These are phyloP conservation scores for Tuberolachnus salignus DNA, from an alignment of 2,888 invertebrate genomes.

Conservation along the genomic window DNA sequence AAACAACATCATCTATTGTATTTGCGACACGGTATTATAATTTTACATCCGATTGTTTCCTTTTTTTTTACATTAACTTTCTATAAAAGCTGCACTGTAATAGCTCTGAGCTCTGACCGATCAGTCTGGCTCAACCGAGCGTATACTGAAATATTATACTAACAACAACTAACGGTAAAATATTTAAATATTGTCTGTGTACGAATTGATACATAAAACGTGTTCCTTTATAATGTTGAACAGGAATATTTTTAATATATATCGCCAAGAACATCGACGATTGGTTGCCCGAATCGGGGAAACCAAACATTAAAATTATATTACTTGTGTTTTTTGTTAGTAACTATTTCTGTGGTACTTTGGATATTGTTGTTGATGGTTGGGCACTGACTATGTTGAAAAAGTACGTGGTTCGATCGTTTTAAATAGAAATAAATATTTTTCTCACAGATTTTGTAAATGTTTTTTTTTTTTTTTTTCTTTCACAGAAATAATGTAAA, in stretches of 20 bases:
- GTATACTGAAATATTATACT: too few relatives aligned
- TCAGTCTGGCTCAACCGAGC: too few relatives aligned
- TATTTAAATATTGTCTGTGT: too few relatives aligned
- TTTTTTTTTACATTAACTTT: too few relatives aligned
- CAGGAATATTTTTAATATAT: slow-evolving; percentile 72
- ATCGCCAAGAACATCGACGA: slow-evolving; percentile 76
- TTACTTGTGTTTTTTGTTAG: slow-evolving; percentile 86
- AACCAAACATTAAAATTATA: slow-evolving; percentile 64
- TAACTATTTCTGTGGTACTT: slow-evolving; percentile 97
- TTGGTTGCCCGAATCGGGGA: slow-evolving; percentile 70
- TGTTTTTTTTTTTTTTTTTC: slow-evolving; percentile 61
- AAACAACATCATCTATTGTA: too few relatives aligned
- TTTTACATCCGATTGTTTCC: too few relatives aligned
- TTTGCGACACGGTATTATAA: too few relatives aligned
- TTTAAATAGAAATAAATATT: neutral
- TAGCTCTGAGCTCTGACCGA: too few relatives aligned
- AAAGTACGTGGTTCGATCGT: slow-evolving; percentile 66
- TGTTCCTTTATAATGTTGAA: neutral
- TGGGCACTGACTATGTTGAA: slow-evolving; percentile 99
- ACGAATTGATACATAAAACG: too few relatives aligned
- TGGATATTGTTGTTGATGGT: slow-evolving; percentile 99
- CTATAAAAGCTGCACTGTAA: too few relatives aligned
- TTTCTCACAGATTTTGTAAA: neutral
- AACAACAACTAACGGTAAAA: too few relatives aligned
- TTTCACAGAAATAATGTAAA: slow-evolving; percentile 85